A percentile compares a stretch with the other conserved stretches of the same genome.
phyloP scores from a whole-genome alignment of 1,140 invertebrate genomes.

The Euura lappo region DNA sequence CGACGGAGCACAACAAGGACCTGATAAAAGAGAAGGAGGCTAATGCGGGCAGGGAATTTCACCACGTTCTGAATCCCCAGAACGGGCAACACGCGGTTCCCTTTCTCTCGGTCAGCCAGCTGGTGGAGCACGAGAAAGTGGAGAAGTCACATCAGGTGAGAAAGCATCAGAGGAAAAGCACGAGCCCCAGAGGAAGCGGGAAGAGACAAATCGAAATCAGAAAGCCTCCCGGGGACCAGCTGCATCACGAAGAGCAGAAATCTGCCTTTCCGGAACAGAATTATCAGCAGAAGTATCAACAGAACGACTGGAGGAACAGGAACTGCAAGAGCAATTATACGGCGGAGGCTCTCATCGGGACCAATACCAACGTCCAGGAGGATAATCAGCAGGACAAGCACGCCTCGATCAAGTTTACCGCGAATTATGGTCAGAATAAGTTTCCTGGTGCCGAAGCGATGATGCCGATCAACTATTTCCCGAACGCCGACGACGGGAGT shows the following conservation, averaged over 20 bases:
- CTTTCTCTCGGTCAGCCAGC: slow-evolving; percentile 71
- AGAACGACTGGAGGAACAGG: slow-evolving; percentile 55
- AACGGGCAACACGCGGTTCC: slow-evolving; percentile 44
- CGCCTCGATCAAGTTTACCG: slow-evolving; percentile 45
- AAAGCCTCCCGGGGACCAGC: slow-evolving; percentile 45
- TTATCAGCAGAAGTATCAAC: slow-evolving; percentile 53
- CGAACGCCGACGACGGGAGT: slow-evolving; percentile 49
- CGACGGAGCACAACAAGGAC: slow-evolving; percentile 1
- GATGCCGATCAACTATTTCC: slow-evolving; percentile 57
- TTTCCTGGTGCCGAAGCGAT: slow-evolving; percentile 49
- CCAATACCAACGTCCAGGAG: slow-evolving; percentile 50
- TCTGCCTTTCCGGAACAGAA: slow-evolving; percentile 42
- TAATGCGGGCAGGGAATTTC: slow-evolving; percentile 43
- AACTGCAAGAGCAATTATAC: slow-evolving; percentile 66
- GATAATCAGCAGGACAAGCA: slow-evolving; percentile 51
- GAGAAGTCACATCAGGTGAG: slow-evolving; percentile 48
- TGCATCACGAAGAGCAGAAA: slow-evolving; percentile 52
- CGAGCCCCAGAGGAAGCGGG: slow-evolving; percentile 44
- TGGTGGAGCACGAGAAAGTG: slow-evolving; percentile 67
- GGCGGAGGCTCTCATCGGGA: slow-evolving; percentile 65
- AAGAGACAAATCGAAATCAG: slow-evolving; percentile 56
- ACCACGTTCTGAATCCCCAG: slow-evolving; percentile 47
- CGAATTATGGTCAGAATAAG: slow-evolving; percentile 55
- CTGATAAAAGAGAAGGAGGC: slow-evolving; percentile 49
- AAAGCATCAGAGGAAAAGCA: slow-evolving; percentile 46